These are phyloP conservation scores for Sitta carolinensis DNA, from an alignment of 2,797 vertebrate species.

Conservation along the genomic window DNA sequence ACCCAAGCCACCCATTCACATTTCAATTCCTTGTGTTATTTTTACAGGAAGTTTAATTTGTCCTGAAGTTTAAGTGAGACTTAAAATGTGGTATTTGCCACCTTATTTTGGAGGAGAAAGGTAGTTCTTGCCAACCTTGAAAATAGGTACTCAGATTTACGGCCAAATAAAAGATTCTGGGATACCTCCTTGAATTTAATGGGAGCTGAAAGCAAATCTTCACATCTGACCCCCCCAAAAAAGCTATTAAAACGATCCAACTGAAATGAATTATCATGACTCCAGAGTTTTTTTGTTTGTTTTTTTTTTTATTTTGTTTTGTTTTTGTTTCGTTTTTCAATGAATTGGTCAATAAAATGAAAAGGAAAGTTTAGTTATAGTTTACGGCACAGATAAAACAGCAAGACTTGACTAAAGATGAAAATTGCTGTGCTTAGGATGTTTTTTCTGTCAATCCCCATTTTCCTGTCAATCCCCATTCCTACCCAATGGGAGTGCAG, in stretches of 20 bases:
- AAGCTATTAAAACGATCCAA: neutral
- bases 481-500: neutral
- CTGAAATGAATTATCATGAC: neutral
- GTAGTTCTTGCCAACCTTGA: neutral
- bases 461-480: neutral
- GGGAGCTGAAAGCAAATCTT: neutral
- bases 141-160: neutral
- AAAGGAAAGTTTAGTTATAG: neutral
- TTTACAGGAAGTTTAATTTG: constrained; percentile 11
- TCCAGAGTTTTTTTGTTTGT: neutral
- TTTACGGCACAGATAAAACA: neutral
- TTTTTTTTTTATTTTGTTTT: too few species aligned
- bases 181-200: neutral
- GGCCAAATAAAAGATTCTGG: neutral
- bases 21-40: neutral
- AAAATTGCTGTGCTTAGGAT: neutral
- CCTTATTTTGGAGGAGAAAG: neutral
- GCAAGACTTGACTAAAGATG: neutral
- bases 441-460: neutral
- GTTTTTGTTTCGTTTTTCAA: neutral
- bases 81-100: neutral
- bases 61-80: neutral
- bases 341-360: neutral
- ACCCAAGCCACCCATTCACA: neutral
- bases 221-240: neutral